Percentiles rank a stretch among this genome's conserved stretches.
These are phyloP conservation scores for Siderastrea radians DNA, from an alignment of 92 coral and sea anemone species.

Conservation along the genomic window DNA sequence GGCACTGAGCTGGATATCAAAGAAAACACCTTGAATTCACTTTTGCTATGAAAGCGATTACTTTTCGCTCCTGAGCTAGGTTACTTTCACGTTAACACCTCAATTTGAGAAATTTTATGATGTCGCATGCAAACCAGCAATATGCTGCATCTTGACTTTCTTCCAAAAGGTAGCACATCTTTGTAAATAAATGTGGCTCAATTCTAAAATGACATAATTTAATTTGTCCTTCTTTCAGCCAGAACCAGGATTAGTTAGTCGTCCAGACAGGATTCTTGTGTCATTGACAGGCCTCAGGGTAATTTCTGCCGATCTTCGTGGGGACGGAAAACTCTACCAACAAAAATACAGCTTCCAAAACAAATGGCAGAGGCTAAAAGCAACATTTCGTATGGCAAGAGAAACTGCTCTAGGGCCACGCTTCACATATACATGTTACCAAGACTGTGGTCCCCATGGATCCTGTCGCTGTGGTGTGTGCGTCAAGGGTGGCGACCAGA, in stretches of 20 bases:
- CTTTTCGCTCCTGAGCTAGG: no score
- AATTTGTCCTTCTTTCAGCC: constrained; percentile 71
- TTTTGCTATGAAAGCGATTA: no score
- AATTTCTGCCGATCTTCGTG: constrained; percentile 66
- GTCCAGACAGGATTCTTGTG: constrained; percentile 95
- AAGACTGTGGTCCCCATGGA: constrained; percentile 99
- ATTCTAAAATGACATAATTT: no score
- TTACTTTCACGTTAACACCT: no score
- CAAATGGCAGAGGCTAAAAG: constrained; percentile 80
- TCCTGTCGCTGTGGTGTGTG: constrained; percentile 99
- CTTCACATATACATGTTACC: constrained; percentile 83
- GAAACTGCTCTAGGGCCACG: constrained; percentile 43
- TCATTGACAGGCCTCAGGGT: constrained; percentile 81
- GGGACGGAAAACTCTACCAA: constrained; percentile 83
- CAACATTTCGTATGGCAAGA: constrained; percentile 74
- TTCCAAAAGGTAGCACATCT: no score
- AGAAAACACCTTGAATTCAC: no score
- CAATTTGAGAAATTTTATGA: no score
- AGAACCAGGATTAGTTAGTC: constrained; percentile 89
- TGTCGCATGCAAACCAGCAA: no score
- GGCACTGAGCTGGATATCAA: no score
- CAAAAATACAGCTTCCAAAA: constrained; percentile 84
- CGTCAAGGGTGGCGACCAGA: constrained; percentile 82
- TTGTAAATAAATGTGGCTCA: no score
- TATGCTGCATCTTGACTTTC: no score